Percentiles rank a stretch among this genome's conserved stretches.
These are phyloP conservation scores for Diadromus collaris DNA, from an alignment of 2,888 invertebrate species.

Conservation along the genomic window DNA sequence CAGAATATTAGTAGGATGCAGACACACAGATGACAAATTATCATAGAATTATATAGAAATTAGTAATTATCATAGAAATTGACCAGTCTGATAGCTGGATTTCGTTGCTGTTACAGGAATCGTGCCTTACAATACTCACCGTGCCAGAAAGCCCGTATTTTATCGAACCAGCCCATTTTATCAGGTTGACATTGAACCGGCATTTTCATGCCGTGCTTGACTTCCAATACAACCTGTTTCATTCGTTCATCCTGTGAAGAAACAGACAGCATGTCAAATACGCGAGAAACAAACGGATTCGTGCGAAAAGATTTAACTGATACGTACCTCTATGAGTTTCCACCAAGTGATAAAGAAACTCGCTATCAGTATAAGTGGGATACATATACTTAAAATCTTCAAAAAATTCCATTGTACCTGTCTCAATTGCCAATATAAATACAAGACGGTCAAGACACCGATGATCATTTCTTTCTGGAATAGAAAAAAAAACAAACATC, in stretches of 20 bases:
- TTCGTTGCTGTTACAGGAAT: background rate
- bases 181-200: constrained; percentile 71
- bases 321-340: constrained; percentile 70
- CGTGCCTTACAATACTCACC: constrained; percentile 57
- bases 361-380: constrained; percentile 63
- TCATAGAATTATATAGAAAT: background rate
- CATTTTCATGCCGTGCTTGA: constrained; percentile 64
- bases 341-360: constrained; percentile 73
- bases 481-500: constrained; percentile 33
- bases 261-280: constrained; percentile 5
- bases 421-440: constrained; percentile 56
- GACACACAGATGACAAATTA: background rate
- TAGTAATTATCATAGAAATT: background rate
- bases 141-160: constrained; percentile 47
- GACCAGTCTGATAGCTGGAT: background rate
- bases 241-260: constrained; percentile 71
- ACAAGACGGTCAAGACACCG: constrained; percentile 43
- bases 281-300: background rate
- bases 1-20: background rate
- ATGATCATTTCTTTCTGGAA: constrained; percentile 61
- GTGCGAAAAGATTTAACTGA: constrained; percentile 22
- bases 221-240: constrained; percentile 66
- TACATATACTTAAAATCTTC: constrained; percentile 60
- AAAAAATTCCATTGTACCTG: constrained; percentile 60
- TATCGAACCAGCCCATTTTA: constrained; percentile 66